These are phyloP conservation scores for Prunella strophiata DNA, from an alignment of 2,797 vertebrate genomes.

Conservation along the genomic window DNA sequence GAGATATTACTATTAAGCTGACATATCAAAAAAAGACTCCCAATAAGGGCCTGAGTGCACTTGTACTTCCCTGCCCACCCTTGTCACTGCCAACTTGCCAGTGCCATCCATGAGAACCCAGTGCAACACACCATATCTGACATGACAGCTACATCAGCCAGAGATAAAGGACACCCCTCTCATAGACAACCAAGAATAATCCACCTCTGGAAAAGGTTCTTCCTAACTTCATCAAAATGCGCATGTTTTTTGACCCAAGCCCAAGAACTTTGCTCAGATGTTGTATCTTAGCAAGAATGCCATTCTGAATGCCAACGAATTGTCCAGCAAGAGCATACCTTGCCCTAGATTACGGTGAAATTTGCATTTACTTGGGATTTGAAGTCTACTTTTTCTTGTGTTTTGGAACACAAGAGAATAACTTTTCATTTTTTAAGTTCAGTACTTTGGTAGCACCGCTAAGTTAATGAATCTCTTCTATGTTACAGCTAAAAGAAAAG, in stretches of 20 bases:
- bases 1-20: background rate
- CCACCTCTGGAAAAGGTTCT: background rate
- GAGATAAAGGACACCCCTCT: background rate
- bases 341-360: background rate
- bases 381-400: background rate
- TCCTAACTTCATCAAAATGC: background rate
- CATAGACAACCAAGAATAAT: background rate
- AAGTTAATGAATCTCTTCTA: background rate
- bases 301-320: background rate
- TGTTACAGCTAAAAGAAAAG: background rate
- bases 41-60: background rate
- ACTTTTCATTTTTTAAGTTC: background rate
- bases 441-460: background rate
- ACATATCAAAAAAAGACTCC: background rate
- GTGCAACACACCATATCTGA: background rate
- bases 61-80: background rate
- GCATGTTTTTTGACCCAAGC: background rate
- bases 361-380: background rate
- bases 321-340: rapidly evolving
- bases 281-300: background rate
- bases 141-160: background rate
- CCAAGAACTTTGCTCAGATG: background rate
- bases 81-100: background rate
- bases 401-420: background rate
- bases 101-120: background rate